Base-by-base conservation (phyloP, 2,797 vertebrate species). In the Onychomys arenicola region DNA sequence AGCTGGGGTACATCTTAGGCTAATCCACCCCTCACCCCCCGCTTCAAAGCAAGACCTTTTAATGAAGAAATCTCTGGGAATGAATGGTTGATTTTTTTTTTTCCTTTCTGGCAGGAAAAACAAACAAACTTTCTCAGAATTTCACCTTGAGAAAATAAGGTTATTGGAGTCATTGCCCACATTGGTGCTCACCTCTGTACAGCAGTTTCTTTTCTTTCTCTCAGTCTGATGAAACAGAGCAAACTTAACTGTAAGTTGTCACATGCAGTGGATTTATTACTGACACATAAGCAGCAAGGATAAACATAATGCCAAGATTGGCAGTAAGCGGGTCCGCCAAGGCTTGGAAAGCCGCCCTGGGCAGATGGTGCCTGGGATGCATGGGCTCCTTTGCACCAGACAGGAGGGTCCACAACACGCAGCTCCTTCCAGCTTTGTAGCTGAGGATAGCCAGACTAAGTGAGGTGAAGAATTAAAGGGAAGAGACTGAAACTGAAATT, bases 101-200 rank as follows among this genome's bases (percentile, higher is more conserved):
- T 77, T 8, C 29, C 9, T 5, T 89, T 61, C 13, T 6, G 65
- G 14, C 16, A 69, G 37, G 55, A 34, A 52, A 52, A 52, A 52
- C 52, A 14, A 52, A 52, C 7, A 49, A 14, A 52, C 13, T 63
- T 63, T 21, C 25, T 85, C 13, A 43, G 37, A 19, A 55, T 6
- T 86, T 77, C 27, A 55, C 23, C 4, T 86, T 63, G 3, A 76
- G 19, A 80, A 43, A 7, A 5, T 29, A 25, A 40, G 8, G 6
- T 11, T 17, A 4, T 52, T 61, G 6, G 8, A 63, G 1, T 6
- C 29, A 77, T 46, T 69, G 16, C 9, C 14, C 32, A n/a, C 4
- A n/a, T 6, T 59, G 11, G 4, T 14, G 1, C 6, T 21, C 0
- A 0, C 16, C 17, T 25, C 29, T 86, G n/a, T 46, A 10, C 34